phyloP scores from a whole-genome alignment of 2,797 vertebrate species.

The Corythornis leucogaster region DNA sequence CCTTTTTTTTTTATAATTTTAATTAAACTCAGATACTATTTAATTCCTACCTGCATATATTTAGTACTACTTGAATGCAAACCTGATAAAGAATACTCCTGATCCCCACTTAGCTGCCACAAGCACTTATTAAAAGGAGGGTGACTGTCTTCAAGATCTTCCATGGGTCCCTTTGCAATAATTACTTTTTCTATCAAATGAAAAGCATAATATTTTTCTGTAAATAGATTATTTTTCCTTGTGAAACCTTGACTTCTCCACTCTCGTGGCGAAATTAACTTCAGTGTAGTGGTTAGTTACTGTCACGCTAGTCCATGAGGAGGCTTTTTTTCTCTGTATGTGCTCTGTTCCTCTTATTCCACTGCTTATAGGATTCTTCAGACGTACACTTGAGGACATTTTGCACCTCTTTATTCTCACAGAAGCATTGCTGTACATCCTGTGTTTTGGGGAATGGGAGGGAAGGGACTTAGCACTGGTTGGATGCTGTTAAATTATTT shows the following conservation, averaged over 20 bases:
- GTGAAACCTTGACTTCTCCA: conserved; percentile 75
- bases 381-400: neutral
- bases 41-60: conserved; percentile 91
- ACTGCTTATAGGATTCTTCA: conserved; percentile 21
- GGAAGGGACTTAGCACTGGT: neutral
- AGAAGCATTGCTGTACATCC: neutral
- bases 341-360: conserved; percentile 26
- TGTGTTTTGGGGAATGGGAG: conserved; percentile 8
- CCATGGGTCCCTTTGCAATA: conserved; percentile 77
- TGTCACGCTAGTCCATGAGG: conserved; percentile 9
- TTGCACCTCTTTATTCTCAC: conserved; percentile 9
- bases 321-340: neutral
- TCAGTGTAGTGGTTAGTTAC: conserved; percentile 52
- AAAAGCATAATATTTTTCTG: conserved; percentile 80
- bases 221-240: conserved; percentile 78
- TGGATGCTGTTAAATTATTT: conserved; percentile 60
- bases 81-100: conserved; percentile 93
- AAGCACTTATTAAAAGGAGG: conserved; percentile 82
- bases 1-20: conserved; percentile 87
- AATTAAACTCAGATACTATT: conserved; percentile 98
- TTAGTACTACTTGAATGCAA: conserved; percentile 92
- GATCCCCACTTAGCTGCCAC: conserved; percentile 89
- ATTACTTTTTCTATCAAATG: conserved; percentile 83
- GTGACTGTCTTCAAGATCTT: conserved; percentile 80
- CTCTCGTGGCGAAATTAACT: conserved; percentile 70